phyloP scores from a whole-genome alignment of 2,888 invertebrate genomes.

The Sinohyriopsis cumingii region DNA sequence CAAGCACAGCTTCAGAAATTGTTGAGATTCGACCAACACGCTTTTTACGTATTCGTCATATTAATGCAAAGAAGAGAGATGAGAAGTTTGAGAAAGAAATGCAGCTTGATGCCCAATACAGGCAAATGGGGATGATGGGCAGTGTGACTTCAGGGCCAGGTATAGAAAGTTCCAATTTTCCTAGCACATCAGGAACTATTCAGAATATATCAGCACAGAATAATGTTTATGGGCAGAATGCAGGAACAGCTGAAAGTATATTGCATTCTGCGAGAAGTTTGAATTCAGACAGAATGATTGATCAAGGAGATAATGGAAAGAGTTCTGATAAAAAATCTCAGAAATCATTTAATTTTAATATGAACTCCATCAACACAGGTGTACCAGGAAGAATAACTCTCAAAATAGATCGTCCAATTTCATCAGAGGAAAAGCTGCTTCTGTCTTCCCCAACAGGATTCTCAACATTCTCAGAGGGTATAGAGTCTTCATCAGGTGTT shows the following conservation, averaged over 20 bases:
- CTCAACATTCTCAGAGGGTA: conserved; percentile 23
- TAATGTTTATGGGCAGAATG: too few relatives aligned
- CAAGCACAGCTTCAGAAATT: conserved; percentile 27
- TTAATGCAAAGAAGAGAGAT: conserved; percentile 57
- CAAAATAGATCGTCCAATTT: conserved; percentile 8
- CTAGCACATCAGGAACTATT: background rate
- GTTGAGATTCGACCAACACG: conserved; percentile 54
- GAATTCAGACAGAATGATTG: conserved; percentile 2
- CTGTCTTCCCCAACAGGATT: conserved; percentile 25
- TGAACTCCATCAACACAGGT: too few relatives aligned
- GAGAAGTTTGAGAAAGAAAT: conserved; percentile 56
- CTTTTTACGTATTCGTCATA: conserved; percentile 47
- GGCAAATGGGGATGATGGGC: conserved; percentile 27
- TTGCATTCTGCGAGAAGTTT: background rate
- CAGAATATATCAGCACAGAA: background rate
- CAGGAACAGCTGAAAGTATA: background rate
- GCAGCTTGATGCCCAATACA: conserved; percentile 42
- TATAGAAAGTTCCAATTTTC: background rate
- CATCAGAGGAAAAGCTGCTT: conserved; percentile 4
- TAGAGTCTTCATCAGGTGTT: conserved; percentile 42
- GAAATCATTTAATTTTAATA: background rate
- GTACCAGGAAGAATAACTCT: background rate
- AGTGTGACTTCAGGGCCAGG: background rate
- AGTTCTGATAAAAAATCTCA: conserved; percentile 7
- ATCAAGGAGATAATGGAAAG: conserved; percentile 2